A percentile compares a stretch with the other conserved stretches of the same genome.
phyloP scores from a whole-genome alignment of 2,797 vertebrate species.

The Melanotaenia trifasciata region DNA sequence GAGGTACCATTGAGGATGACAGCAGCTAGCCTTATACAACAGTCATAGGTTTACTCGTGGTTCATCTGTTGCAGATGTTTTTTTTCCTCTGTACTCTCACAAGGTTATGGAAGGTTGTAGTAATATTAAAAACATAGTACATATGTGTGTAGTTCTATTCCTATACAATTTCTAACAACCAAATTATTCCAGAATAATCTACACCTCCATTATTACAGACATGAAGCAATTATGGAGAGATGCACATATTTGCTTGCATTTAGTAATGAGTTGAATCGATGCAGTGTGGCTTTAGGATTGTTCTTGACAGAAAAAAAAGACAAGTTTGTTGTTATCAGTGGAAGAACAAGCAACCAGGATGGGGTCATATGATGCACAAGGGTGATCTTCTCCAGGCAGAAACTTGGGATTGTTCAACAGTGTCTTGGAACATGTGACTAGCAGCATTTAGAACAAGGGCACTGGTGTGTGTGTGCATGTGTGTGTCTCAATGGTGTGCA shows the following conservation, averaged over 20 bases:
- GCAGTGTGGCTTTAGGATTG: constrained; percentile 24
- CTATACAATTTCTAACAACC: neutral
- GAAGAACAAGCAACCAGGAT: constrained; percentile 59
- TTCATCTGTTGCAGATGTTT: constrained; percentile 38
- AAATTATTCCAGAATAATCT: neutral
- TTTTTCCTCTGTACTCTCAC: neutral
- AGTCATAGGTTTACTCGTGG: constrained; percentile 63
- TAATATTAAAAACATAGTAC: constrained; percentile 24
- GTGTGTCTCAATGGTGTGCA: neutral
- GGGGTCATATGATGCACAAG: constrained; percentile 82
- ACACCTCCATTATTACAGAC: neutral
- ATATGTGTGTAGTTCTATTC: neutral
- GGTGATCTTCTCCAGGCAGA: constrained; percentile 78
- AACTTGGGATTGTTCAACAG: constrained; percentile 73
- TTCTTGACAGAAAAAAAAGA: constrained; percentile 29
- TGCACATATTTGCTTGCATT: neutral
- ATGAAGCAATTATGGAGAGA: neutral
- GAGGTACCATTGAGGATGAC: constrained; percentile 55
- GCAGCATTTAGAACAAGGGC: constrained; percentile 75
- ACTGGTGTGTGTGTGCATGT: constrained; percentile 57
- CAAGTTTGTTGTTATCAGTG: constrained; percentile 59
- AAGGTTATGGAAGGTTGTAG: constrained; percentile 28
- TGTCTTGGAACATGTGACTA: constrained; percentile 88
- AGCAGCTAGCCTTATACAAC: constrained; percentile 54
- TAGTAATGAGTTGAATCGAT: constrained; percentile 19